phyloP scores from a whole-genome alignment of 2,113 vertebrate genomes.

The Numida meleagris region DNA sequence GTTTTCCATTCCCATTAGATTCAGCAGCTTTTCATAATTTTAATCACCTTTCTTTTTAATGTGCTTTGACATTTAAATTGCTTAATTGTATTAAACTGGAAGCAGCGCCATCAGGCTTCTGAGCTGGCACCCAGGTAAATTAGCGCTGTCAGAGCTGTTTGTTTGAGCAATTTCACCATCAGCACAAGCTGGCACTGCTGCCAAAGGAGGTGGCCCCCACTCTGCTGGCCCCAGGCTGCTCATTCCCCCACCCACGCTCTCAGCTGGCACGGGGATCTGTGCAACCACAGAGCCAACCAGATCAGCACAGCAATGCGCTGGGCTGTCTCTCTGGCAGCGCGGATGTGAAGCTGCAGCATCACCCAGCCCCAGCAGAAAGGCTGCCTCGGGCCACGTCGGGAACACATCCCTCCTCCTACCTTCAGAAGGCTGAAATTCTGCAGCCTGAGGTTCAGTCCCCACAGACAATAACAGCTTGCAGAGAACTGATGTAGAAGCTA shows the following conservation, averaged over 20 bases:
- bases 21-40: background rate
- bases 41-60: background rate
- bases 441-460: background rate
- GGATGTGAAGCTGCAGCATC: background rate
- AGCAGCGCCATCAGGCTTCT: background rate
- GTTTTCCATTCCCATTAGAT: background rate
- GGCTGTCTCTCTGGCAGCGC: background rate
- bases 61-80: background rate
- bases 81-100: background rate
- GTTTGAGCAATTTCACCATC: background rate
- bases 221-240: background rate
- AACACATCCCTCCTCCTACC: background rate
- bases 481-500: background rate
- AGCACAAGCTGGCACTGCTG: background rate
- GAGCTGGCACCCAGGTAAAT: background rate
- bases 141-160: background rate
- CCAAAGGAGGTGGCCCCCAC: background rate
- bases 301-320: fast-evolving
- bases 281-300: background rate
- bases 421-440: background rate
- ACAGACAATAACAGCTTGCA: background rate
- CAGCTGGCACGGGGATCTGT: fast-evolving
- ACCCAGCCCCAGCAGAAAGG: background rate
- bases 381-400: background rate
- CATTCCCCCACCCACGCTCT: background rate